Evolutionary conservation across 1,140 invertebrate genomes (phyloP), one percentile per base, ranked within the genome.

Genomic region (Zophobas morio): DNA sequence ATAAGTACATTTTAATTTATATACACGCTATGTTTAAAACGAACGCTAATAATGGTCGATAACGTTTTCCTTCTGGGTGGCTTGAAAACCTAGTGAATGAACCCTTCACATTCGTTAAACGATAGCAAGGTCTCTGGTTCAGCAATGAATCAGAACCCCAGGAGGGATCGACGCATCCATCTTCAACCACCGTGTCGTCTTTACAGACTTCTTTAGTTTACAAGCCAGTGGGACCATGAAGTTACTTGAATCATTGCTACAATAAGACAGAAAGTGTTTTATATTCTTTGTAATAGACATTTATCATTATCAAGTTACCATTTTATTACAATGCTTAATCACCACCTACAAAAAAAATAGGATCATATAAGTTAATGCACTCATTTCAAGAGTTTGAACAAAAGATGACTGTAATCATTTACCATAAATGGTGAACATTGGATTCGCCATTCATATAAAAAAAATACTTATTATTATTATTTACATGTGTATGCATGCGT

Each of bases 121-220:
- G 71, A 73, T 73, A 56, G 71, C 71, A 53, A 73, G 71, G 71
- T 73, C 71, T 56, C 54, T 56, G 42, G 39, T 53, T 56, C 71
- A 32, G 49, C 49, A 73, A 73, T 73, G 71, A 73, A 73, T 73
- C 71, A 56, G 49, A 53, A 56, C 54, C 54, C 47, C 49, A 39
- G 35, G 47, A 73, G 47, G 37, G 49, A 56, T 56, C 51, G 54
- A 36, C 71, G 71, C 71, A 73, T 73, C 71, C 49, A 73, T 73
- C 71, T 73, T 73, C 71, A 73, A 35, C 49, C 71, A 73, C 71
- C 71, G 71, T 73, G 71, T 73, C 71, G 71, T 56, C 71, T 37
- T 73, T 73, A 73, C 71, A 54, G 71, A 73, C 49, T 73, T 73
- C 54, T 73, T 73, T 53, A 66, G 60, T 66, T 66, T 66, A 66